Evolutionary conservation across 2,888 invertebrate genomes (phyloP), one percentile per base, ranked within the genome.

Genomic region (Actias luna): DNA sequence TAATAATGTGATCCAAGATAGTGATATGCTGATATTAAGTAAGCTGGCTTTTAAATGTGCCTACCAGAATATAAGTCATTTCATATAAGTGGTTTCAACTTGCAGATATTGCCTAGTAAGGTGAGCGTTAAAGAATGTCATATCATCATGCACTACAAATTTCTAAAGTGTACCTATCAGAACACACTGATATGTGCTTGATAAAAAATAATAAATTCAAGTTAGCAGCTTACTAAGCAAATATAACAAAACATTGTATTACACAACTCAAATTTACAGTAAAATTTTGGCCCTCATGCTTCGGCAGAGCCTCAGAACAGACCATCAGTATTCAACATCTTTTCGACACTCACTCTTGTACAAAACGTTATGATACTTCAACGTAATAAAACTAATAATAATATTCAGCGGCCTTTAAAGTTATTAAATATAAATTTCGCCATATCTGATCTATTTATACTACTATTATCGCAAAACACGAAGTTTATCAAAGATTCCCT

Each of bases 401-500:
- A 46, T 12, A n/a, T 46, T 3, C 8, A 55, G 27, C 10, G 55
- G 3, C 46, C n/a, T 18, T 52, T 55, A 2, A 55, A 8, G 16
- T 55, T 29, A 46, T 57, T 57, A 57, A 55, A 61, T 61, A 61
- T 64, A 65, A 67, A 57, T 63, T 78, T 87, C 84, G 86, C 86
- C 84, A 84, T 78, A 79, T 75, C 68, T 62, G 64, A 66, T 61
- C 65, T 64, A 63, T 66, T 79, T 74, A 85, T 83, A 80, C 46
- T 79, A 79, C 70, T 73, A 69, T 84, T 88, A 88, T 89, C 89
- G 80, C 78, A 68, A 82, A 87, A 85, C 83, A 72, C 78, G 83
- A 78, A 83, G 74, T 80, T 88, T 90, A 92, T 92, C 90, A 86
- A 73, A 60, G 71, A 73, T 79, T 82, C 79, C 83, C 85, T 85